Evolutionary conservation across 2,113 vertebrate species (phyloP).

Genomic region (Macquaria australasica): DNA sequence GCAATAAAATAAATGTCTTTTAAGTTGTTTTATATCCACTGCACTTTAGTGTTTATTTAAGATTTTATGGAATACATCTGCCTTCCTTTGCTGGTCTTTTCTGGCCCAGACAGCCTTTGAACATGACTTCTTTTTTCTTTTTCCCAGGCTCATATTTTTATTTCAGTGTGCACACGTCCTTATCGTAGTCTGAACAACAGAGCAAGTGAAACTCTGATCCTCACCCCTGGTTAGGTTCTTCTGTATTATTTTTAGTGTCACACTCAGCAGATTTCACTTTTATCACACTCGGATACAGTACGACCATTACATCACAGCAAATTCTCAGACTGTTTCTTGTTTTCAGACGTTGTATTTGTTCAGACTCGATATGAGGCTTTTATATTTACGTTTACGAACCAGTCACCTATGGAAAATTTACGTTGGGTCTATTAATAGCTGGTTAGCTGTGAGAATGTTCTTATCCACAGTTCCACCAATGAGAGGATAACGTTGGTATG

Average conservation of each 20-base stretch:
- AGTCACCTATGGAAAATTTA: constrained; percentile 26
- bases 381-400: constrained; percentile 25
- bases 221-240: neutral
- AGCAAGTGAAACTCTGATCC: neutral
- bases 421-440: constrained; percentile 11
- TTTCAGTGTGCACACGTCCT: neutral
- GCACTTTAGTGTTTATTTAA: neutral
- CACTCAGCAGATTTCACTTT: constrained; percentile 37
- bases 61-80: constrained; percentile 27
- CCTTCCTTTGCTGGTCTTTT: constrained; percentile 11
- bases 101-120: constrained; percentile 18
- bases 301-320: constrained; percentile 82
- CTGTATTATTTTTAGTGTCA: constrained; percentile 17
- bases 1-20: constrained; percentile 26
- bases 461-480: neutral
- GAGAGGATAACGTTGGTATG: no score
- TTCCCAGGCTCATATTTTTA: neutral
- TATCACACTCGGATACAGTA: constrained; percentile 36
- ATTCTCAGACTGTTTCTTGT: constrained; percentile 88
- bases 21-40: neutral
- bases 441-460: constrained; percentile 17
- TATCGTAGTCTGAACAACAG: constrained; percentile 27
- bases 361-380: constrained; percentile 3
- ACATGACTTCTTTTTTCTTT: neutral
- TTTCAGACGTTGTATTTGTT: constrained; percentile 58